phyloP scores from a whole-genome alignment of 2,888 invertebrate species.

The Acleris cristana region DNA sequence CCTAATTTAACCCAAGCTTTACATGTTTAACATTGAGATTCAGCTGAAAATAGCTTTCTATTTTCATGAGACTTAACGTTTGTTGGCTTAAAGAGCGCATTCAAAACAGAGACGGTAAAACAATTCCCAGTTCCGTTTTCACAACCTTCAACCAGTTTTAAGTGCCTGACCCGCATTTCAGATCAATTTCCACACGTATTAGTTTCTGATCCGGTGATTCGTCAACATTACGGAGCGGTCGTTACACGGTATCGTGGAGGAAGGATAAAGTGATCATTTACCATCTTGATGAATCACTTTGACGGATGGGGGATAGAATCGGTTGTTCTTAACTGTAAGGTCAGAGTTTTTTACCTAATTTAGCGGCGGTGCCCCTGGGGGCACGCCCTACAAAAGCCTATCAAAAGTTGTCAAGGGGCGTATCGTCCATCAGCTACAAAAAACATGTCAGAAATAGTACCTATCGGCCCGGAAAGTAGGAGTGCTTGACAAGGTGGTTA shows the following conservation, averaged over 20 bases:
- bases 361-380: too few species aligned
- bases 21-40: background rate
- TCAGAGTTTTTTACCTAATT: background rate
- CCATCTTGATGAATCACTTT: conserved; percentile 28
- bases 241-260: conserved; percentile 20
- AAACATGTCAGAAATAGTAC: too few species aligned
- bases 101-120: too few species aligned
- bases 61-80: too few species aligned
- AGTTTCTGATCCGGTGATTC: conserved; percentile 28
- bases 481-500: too few species aligned
- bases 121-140: background rate
- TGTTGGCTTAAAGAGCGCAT: too few species aligned
- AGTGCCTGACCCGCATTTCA: background rate
- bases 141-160: background rate
- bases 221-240: conserved; percentile 26
- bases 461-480: too few species aligned
- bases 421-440: too few species aligned
- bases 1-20: background rate
- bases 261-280: conserved; percentile 29
- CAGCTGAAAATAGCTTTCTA: too few species aligned
- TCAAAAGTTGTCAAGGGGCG: too few species aligned
- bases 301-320: conserved; percentile 4
- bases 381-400: too few species aligned
- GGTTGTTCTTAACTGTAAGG: conserved; percentile 6
- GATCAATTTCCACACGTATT: conserved; percentile 24